Base-by-base conservation (phyloP, 1,140 invertebrate genomes). In the Hyposmocoma kahamanoa region DNA sequence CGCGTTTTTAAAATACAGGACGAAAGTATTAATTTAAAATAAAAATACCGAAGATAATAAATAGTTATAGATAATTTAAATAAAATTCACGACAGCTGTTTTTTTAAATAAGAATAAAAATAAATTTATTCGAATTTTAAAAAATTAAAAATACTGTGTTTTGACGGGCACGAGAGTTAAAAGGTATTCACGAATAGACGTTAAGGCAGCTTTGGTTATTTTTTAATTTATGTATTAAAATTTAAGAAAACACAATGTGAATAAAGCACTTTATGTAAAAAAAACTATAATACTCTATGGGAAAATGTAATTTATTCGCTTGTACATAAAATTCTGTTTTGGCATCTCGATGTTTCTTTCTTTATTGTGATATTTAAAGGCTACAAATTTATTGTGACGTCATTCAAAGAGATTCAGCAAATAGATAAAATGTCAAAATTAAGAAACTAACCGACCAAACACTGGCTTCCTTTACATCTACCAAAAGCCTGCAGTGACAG, bases 261-360 rank as follows among this genome's bases (percentile, higher is more conserved):
- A 81, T 81, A 78, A 59, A 67, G 74, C 74, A 78, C 72, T 59
- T 68, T 67, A 72, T 78, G 67, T 74, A 72, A 72, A 77, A 72
- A 72, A 72, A 66, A 57, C 18, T 58, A 50, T 65, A 65, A 66
- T 67, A 67, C 62, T 77, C 61, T 72, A 72, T 62, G 64, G 62
- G 61, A 66, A 6, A 64, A 66, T 72, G 68, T 70, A 73, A 65
- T 68, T 62, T 67, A 63, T 66, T 50, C 42, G 75, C 68, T 66
- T 79, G 75, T 79, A 79, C 70, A 80, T 80, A 74, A 59, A 43
- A 51, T 51, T 56, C 47, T 52, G 46, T 48, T 56, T 43, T 59
- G n/a, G n/a, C n/a, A n/a, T 34, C 22, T 54, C 51, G 50, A 36
- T 45, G 38, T 24, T 55, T 52, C 32, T 56, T 50, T 20, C 39